Evolutionary conservation across 2,797 vertebrate genomes (phyloP).

Genomic region (Podarcis lilfordi): DNA sequence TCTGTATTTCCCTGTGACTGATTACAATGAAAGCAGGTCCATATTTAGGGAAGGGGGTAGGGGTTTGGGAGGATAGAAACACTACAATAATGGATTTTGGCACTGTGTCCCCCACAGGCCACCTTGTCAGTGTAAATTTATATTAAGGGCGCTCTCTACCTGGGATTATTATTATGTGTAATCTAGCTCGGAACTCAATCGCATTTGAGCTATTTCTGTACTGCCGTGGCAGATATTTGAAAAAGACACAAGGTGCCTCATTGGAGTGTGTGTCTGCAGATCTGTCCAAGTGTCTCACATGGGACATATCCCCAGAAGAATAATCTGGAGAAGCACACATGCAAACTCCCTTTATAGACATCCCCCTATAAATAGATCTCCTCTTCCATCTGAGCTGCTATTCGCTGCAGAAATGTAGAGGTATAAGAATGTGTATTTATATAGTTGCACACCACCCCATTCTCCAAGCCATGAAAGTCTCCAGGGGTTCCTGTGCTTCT

Average conservation of each 20-base stretch:
- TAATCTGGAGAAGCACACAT: too few relatives aligned
- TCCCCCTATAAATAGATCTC: too few relatives aligned
- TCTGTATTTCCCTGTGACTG: not conserved
- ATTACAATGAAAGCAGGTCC: not conserved
- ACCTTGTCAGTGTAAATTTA: conserved; percentile 31
- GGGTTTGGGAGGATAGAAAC: too few relatives aligned
- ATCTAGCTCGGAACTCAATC: not conserved
- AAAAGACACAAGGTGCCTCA: not conserved
- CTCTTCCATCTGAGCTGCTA: too few relatives aligned
- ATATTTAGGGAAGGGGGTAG: not conserved
- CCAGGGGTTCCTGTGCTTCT: too few relatives aligned
- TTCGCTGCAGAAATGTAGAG: too few relatives aligned
- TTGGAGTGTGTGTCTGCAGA: not conserved
- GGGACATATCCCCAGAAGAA: too few relatives aligned
- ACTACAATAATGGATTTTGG: conserved; percentile 12
- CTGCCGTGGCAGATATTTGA: not conserved
- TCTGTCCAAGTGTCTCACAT: too few relatives aligned
- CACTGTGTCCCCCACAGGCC: conserved; percentile 2
- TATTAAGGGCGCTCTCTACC: not conserved
- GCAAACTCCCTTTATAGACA: too few relatives aligned
- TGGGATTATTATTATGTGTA: not conserved
- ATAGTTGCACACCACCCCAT: too few relatives aligned
- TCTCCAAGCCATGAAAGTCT: too few relatives aligned
- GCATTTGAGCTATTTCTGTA: not conserved
- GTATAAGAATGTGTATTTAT: too few relatives aligned